Percentiles rank a stretch among this genome's conserved stretches.
phyloP scores from a whole-genome alignment of 2,113 vertebrate genomes.

The Chrysemys picta region DNA sequence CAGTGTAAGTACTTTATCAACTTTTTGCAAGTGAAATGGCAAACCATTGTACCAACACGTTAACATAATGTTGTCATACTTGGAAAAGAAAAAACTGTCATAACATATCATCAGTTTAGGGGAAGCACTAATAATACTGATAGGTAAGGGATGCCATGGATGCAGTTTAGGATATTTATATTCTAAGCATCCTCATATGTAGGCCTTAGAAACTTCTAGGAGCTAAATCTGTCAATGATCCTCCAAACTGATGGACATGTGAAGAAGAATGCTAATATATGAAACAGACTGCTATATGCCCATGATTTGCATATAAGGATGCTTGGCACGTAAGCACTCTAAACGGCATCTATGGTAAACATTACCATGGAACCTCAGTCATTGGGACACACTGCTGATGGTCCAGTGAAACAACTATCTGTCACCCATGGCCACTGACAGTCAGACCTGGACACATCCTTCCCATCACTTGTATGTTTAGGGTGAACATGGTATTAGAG shows the following conservation, averaged over 20 bases:
- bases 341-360: not conserved
- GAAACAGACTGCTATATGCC: not conserved
- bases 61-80: not conserved
- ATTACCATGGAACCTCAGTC: not conserved
- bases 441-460: not conserved
- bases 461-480: not conserved
- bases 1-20: not conserved
- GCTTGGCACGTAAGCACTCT: not conserved
- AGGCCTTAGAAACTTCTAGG: too few relatives aligned
- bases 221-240: not conserved
- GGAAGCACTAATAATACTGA: not conserved
- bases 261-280: not conserved
- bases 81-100: not conserved
- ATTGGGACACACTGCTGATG: not conserved
- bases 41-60: not conserved
- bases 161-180: not conserved
- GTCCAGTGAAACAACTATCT: accelerated
- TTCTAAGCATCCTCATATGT: not conserved
- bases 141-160: not conserved
- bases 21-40: not conserved
- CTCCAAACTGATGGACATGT: not conserved
- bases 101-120: not conserved
- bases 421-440: not conserved
- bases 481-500: not conserved
- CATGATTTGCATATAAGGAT: not conserved